Conservation (phyloP, 2,113 vertebrate species). For the Mobula hypostoma region DNA sequence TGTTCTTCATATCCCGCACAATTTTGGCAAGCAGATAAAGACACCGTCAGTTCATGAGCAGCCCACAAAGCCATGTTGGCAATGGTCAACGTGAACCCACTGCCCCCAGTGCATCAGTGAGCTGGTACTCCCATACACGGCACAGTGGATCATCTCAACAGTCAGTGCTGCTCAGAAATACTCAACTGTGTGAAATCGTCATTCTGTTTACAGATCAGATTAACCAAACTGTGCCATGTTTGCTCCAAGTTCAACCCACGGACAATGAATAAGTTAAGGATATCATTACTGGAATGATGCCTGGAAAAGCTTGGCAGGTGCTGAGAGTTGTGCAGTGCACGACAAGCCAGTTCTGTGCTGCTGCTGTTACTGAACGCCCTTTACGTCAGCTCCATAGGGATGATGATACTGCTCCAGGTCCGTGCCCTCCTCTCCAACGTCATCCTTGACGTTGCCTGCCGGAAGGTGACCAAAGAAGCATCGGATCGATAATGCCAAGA, state of each 20-base stretch:
- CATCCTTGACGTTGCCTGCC: too few species aligned
- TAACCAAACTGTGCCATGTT: neutral
- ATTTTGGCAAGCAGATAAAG: neutral
- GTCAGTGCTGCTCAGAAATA: neutral
- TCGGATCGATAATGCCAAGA: too few species aligned
- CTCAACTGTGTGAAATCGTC: neutral
- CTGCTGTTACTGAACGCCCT: neutral
- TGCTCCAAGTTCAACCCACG: neutral
- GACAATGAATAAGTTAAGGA: neutral
- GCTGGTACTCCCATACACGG: neutral
- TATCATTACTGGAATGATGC: neutral
- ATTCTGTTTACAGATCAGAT: neutral
- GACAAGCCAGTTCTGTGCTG: neutral
- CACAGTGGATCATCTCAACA: neutral
- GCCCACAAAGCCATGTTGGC: neutral
- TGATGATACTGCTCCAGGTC: too few species aligned
- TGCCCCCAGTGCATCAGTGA: neutral
- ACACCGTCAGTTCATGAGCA: neutral
- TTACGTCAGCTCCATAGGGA: too few species aligned
- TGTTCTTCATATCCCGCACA: too few species aligned
- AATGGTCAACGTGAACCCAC: neutral
- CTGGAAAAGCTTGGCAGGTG: neutral
- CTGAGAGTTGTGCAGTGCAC: neutral
- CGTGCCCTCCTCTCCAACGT: too few species aligned
- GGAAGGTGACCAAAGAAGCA: too few species aligned